A percentile compares a stretch with the other conserved stretches of the same genome.
phyloP scores from a whole-genome alignment of 2,888 invertebrate genomes.

The Apantesis nais region DNA sequence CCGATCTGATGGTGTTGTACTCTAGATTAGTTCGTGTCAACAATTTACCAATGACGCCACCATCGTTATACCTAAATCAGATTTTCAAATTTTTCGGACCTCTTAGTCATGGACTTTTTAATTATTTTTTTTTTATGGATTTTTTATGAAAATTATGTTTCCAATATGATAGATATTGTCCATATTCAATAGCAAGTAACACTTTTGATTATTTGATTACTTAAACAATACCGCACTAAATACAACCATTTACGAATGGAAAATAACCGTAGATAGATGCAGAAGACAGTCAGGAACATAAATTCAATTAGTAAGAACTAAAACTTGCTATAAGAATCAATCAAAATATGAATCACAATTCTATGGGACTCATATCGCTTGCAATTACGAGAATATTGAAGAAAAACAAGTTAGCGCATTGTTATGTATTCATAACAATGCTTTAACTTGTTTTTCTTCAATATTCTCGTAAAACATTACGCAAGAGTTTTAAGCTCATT shows the following conservation, averaged over 20 bases:
- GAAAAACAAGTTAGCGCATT: constrained; percentile 19
- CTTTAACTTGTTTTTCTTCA: constrained; percentile 14
- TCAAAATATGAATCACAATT: constrained; percentile 14
- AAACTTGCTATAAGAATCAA: neutral
- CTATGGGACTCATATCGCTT: constrained; percentile 8
- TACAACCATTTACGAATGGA: neutral
- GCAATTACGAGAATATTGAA: constrained; percentile 19
- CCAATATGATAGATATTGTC: neutral
- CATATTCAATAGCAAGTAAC: neutral
- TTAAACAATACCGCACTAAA: neutral
- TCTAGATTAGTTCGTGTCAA: no score
- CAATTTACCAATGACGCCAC: no score
- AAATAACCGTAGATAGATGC: constrained; percentile 3
- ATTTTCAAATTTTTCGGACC: no score
- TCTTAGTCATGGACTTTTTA: neutral
- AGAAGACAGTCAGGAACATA: neutral
- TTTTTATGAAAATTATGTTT: neutral
- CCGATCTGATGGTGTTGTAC: no score
- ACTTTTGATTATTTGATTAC: neutral
- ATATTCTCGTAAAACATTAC: constrained; percentile 18
- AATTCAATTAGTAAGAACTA: constrained; percentile 1
- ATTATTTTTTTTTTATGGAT: no score
- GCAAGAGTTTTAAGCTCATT: constrained; percentile 1
- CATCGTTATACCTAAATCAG: no score
- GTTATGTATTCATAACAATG: no score